Evolutionary conservation across 2,797 vertebrate species (phyloP).

Genomic region (Otus scops): DNA sequence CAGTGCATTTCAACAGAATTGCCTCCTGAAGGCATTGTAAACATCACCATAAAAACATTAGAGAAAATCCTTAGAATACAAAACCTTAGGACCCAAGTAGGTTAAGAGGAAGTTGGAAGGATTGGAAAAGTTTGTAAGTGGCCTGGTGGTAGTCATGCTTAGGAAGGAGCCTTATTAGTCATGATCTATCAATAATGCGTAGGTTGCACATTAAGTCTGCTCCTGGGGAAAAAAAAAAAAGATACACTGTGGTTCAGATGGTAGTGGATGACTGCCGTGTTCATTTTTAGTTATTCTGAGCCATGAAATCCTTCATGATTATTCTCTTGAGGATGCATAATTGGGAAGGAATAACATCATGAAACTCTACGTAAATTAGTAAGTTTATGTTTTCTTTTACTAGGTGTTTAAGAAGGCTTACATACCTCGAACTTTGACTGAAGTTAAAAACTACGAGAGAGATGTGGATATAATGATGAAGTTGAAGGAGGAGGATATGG

Average conservation of each 20-base stretch:
- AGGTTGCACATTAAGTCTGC: neutral
- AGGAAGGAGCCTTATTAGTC: neutral
- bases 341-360: neutral
- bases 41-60: neutral
- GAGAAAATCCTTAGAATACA: neutral
- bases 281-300: neutral
- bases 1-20: neutral
- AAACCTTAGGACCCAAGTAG: neutral
- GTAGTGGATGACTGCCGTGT: neutral
- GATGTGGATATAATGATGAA: slow-evolving; percentile 84
- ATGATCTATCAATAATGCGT: neutral
- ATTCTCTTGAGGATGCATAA: neutral
- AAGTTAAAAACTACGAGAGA: slow-evolving; percentile 87
- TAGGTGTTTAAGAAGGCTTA: slow-evolving; percentile 91
- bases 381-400: neutral
- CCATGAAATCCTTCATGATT: neutral
- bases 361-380: neutral
- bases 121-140: neutral
- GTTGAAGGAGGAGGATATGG: slow-evolving; percentile 79
- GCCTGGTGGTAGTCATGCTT: neutral
- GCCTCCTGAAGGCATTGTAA: neutral
- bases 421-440: slow-evolving; percentile 88
- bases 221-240: neutral
- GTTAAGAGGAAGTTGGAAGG: neutral
- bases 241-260: neutral